These are phyloP conservation scores for Himalopsyche kuldschensis DNA, from an alignment of 2,888 invertebrate species.

Conservation along the genomic window DNA sequence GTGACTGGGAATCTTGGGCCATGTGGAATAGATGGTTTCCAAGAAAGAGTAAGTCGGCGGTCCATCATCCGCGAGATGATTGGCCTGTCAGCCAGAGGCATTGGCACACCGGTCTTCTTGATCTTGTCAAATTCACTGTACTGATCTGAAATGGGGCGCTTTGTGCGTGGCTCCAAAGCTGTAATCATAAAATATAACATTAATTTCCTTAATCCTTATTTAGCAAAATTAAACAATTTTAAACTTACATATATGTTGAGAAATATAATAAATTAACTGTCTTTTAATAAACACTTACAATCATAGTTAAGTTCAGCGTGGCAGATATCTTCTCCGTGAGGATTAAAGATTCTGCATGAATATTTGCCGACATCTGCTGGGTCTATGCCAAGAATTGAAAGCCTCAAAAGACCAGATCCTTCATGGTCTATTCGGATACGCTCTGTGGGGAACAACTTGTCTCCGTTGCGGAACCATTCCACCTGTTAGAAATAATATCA, in stretches of 20 bases:
- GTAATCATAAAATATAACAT: conserved; percentile 14
- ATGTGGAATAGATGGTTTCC: conserved; percentile 91
- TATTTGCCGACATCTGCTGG: conserved; percentile 84
- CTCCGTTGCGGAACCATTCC: conserved; percentile 76
- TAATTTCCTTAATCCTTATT: too few relatives aligned
- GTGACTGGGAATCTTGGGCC: conserved; percentile 88
- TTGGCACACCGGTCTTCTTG: conserved; percentile 80
- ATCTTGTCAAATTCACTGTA: conserved; percentile 83
- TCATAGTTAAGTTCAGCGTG: conserved; percentile 80
- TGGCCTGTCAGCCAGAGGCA: conserved; percentile 87
- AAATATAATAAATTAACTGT: too few relatives aligned
- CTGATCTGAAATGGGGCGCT: conserved; percentile 73
- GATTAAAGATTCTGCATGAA: conserved; percentile 79
- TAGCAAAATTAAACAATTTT: too few relatives aligned
- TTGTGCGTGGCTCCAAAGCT: conserved; percentile 69
- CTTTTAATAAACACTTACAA: conserved; percentile 57
- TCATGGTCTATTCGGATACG: conserved; percentile 83
- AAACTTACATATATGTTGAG: too few relatives aligned
- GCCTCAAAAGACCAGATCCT: conserved; percentile 77
- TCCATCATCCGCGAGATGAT: conserved; percentile 93
- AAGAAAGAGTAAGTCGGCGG: conserved; percentile 82
- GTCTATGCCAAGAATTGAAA: conserved; percentile 77
- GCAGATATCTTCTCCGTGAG: conserved; percentile 81
- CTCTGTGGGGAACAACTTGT: conserved; percentile 78
- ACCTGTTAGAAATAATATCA: conserved; percentile 15